These are phyloP conservation scores for Megastigmus dorsalis DNA, from an alignment of 2,888 invertebrate genomes.

Conservation along the genomic window DNA sequence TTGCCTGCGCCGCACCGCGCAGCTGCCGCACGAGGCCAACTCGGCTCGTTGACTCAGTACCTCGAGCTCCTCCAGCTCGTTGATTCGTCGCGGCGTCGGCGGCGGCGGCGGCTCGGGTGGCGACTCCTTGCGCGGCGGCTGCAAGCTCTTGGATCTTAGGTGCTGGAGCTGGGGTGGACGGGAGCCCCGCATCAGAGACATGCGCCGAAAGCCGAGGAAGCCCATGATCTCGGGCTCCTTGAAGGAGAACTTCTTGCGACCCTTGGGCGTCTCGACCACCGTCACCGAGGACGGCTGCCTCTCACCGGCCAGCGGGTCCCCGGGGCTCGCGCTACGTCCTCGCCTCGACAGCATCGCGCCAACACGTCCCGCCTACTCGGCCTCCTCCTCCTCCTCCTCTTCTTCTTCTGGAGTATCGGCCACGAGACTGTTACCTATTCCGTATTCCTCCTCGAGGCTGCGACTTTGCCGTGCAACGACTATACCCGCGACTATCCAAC, in stretches of 20 bases:
- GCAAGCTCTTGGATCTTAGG: slow-evolving; percentile 51
- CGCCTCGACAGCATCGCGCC: slow-evolving; percentile 46
- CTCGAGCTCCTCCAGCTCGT: too few relatives aligned
- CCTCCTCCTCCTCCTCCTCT: too few relatives aligned
- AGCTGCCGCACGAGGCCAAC: too few relatives aligned
- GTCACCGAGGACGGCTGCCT: slow-evolving; percentile 38
- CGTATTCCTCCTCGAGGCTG: too few relatives aligned
- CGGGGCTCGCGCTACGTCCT: slow-evolving; percentile 47
- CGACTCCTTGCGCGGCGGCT: too few relatives aligned
- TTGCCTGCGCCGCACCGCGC: too few relatives aligned
- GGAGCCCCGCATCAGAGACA: slow-evolving; percentile 30
- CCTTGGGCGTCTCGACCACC: slow-evolving; percentile 72
- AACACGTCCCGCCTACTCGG: too few relatives aligned
- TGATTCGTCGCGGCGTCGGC: too few relatives aligned
- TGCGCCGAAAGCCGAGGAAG: slow-evolving; percentile 65
- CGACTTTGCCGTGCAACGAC: too few relatives aligned
- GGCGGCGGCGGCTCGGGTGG: slow-evolving; percentile 43
- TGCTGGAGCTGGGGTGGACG: slow-evolving; percentile 56
- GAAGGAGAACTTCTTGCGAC: slow-evolving; percentile 90
- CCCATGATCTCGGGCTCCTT: slow-evolving; percentile 85
- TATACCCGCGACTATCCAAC: too few relatives aligned
- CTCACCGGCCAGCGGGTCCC: background rate
- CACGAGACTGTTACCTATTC: too few relatives aligned
- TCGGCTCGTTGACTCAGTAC: slow-evolving; percentile 58
- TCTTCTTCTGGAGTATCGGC: too few relatives aligned